Percentiles rank a stretch among this genome's conserved stretches.
These are phyloP conservation scores for Hemithea aestivaria DNA, from an alignment of 2,888 invertebrate genomes.

Conservation along the genomic window DNA sequence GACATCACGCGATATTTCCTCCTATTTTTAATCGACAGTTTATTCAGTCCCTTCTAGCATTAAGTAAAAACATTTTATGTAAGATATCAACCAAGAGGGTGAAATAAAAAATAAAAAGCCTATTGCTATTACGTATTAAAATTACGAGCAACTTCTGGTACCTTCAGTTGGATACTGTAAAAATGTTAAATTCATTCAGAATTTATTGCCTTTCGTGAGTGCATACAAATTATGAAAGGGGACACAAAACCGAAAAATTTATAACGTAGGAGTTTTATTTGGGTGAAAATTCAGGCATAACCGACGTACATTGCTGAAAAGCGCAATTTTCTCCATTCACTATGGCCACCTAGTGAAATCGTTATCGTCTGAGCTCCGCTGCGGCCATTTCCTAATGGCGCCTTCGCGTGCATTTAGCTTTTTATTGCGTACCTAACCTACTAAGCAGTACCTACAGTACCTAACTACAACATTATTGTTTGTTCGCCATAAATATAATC, in stretches of 20 bases:
- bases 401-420: conserved; percentile 70
- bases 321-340: conserved; percentile 73
- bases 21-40: too few species aligned
- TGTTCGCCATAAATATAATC: conserved; percentile 26
- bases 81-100: conserved; percentile 9
- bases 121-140: conserved; percentile 22
- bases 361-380: conserved; percentile 64
- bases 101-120: conserved; percentile 12
- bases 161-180: conserved; percentile 20
- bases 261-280: conserved; percentile 45
- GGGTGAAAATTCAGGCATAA: conserved; percentile 57
- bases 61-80: not conserved
- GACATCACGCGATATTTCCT: too few species aligned
- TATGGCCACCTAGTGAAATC: conserved; percentile 68
- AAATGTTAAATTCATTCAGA: conserved; percentile 32
- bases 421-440: conserved; percentile 49
- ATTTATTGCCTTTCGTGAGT: conserved; percentile 48
- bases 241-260: conserved; percentile 43
- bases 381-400: conserved; percentile 73
- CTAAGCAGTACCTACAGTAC: conserved; percentile 28
- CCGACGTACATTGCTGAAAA: conserved; percentile 69
- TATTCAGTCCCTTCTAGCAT: too few species aligned
- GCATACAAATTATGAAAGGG: conserved; percentile 51
- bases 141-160: conserved; percentile 21
- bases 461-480: conserved; percentile 31